Base-by-base conservation (phyloP, 2,797 vertebrate species). In the Chelon auratus region DNA sequence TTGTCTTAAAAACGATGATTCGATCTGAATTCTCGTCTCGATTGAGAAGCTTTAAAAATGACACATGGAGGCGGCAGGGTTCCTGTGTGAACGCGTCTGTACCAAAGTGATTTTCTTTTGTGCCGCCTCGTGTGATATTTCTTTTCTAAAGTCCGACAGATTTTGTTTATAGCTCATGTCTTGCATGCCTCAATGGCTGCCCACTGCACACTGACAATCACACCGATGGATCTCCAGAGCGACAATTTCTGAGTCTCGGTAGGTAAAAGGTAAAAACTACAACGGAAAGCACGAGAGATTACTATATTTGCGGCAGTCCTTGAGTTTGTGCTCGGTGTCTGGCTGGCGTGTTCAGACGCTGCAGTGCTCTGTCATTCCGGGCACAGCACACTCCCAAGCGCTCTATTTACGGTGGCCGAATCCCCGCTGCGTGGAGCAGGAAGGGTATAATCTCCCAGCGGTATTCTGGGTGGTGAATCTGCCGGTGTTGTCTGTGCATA, bases 381-480 rank as follows among this genome's bases (percentile, higher is more conserved):
- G 85, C 87, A 87, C 62, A 57, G 56, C 84, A 55, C 78, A 85
- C 82, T 91, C 89, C 84, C 88, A 72, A 79, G 83, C 77, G 85
- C 87, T 90, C 85, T 84, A 85, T 91, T 93, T 89, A 87, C 68
- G 83, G 86, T 84, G 85, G 88, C 83, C 86, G 80, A 54, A 87
- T 80, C 87, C 88, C 89, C 42, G 85, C 90, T 70, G 89, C 52
- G 82, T 76, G 77, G 85, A 89, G 86, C 78, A 73, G 84, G 87
- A 90, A 84, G 86, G 84, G 89, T 87, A 88, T 88, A 86, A 92
- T 92, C 90, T 92, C 88, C 84, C 92, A 80, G 88, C 71, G 82
- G 91, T 81, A 87, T 90, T 91, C 79, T 75, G 81, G 87, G 75
- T 80, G 91, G 89, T 81, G 90, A 83, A 90, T 90, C 85, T 55